Base-by-base conservation (phyloP, 2,797 vertebrate species). In the Sebastes iracundus region DNA sequence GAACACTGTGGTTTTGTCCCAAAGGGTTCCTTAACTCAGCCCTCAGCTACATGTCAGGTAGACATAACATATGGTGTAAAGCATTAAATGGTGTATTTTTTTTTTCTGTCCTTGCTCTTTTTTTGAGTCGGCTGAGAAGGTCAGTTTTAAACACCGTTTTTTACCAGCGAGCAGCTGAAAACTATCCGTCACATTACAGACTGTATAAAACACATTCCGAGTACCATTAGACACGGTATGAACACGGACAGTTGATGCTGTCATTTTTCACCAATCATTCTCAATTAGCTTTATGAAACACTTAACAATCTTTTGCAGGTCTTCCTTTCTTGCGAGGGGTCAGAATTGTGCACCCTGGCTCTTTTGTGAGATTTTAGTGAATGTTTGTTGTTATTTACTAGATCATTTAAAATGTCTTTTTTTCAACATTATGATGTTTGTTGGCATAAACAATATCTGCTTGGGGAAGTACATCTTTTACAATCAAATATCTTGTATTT, bases 1-100 rank as follows among this genome's bases (percentile, higher is more conserved):
- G 75, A 90, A 84, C 83, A 83, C 66, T 62, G 30, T 25, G 55
- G 58, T 56, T 76, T 59, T 28, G 20, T 87, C 77, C 70, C 74
- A 35, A 32, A 46, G 49, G 79, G 61, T 75, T 70, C 28, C 52
- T 71, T 62, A 52, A 33, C 49, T 63, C 68, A 33, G 63, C 42
- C 14, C 53, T 80, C 14, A 72, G 79, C 71, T 49, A 25, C 78
- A 64, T 81, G 77, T 79, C 82, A 69, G 77, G 38, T 27, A 42
- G 71, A 71, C 33, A 59, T 28, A 68, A 81, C 59, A 81, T 64
- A 35, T 58, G 42, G 53, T 66, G 49, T 42, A 46, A 60, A 59
- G 22, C 42, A 70, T 66, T 74, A 59, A 22, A 18, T 64, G 16
- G 4, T 38, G 22, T 35, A 12, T 32, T 63, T 49, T 53, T 23